Evolutionary conservation across 37 sponge, comb jelly and placozoan genomes (phyloP).

Genomic region (Spongilla lacustris): DNA sequence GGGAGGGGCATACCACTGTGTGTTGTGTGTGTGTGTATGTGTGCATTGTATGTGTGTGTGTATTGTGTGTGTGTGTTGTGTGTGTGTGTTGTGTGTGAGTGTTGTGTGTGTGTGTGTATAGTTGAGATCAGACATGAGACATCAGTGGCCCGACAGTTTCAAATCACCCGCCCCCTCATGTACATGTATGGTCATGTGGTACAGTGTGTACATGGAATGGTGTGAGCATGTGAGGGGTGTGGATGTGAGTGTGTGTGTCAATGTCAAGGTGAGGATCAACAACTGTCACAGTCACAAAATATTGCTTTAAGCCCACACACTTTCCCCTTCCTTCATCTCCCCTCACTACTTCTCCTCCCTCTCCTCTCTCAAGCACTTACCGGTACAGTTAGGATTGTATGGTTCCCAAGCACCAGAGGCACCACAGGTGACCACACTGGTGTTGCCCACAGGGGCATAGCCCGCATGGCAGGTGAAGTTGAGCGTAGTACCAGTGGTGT

Average conservation of each 20-base stretch:
- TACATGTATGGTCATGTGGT: background rate
- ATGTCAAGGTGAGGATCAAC: too few relatives aligned
- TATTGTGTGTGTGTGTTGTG: too few relatives aligned
- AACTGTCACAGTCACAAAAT: too few relatives aligned
- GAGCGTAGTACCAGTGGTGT: constrained; percentile 11
- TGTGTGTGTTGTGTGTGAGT: too few relatives aligned
- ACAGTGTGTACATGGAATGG: background rate
- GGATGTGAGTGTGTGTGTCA: too few relatives aligned
- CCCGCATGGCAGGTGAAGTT: constrained; percentile 6
- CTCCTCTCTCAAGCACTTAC: background rate
- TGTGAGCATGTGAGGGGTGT: too few relatives aligned
- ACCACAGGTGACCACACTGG: constrained; percentile 6
- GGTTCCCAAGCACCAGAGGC: constrained; percentile 25
- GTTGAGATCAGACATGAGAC: background rate
- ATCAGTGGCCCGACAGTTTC: too few relatives aligned
- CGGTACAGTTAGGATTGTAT: constrained; percentile 15
- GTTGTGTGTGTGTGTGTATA: background rate
- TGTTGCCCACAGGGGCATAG: background rate
- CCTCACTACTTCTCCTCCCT: background rate
- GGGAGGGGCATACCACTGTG: background rate
- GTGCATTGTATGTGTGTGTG: too few relatives aligned
- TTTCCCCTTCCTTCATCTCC: background rate
- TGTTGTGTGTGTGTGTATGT: too few relatives aligned
- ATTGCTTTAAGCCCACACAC: background rate
- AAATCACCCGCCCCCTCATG: background rate